These are phyloP conservation scores for Drosophila pseudoananassae DNA, from an alignment of 1,140 invertebrate species.

Conservation along the genomic window DNA sequence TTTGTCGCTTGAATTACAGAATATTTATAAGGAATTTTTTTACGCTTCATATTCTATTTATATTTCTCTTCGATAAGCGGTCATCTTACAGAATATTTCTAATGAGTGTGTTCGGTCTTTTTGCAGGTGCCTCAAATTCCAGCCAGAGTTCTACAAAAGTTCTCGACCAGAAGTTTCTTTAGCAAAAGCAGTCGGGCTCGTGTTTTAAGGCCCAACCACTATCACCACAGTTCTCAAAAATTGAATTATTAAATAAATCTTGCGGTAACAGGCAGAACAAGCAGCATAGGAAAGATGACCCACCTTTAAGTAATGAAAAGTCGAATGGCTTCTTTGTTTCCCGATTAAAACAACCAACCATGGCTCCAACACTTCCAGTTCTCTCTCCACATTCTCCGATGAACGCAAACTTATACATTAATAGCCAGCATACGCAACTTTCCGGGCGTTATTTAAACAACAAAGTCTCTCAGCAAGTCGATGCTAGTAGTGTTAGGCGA, in stretches of 20 bases:
- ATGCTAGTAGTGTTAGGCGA: conserved; percentile 34
- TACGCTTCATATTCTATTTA: conserved; percentile 3
- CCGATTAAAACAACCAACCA: conserved; percentile 49
- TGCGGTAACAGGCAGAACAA: conserved; percentile 40
- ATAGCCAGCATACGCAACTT: conserved; percentile 63
- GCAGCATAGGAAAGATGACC: conserved; percentile 39
- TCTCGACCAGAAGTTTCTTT: conserved; percentile 91
- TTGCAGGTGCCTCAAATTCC: conserved; percentile 87
- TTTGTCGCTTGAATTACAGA: conserved; percentile 4
- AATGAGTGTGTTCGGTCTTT: conserved; percentile 35
- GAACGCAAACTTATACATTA: conserved; percentile 52
- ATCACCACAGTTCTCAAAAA: conserved; percentile 40
- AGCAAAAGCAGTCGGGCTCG: conserved; percentile 87
- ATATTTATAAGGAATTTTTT: conserved; percentile 1
- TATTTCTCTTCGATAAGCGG: conserved; percentile 1
- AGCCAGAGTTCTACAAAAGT: conserved; percentile 91
- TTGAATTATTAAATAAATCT: conserved; percentile 37
- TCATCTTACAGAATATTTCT: conserved; percentile 7
- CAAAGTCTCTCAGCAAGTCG: conserved; percentile 39
- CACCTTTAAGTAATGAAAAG: conserved; percentile 36
- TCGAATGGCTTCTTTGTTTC: conserved; percentile 46
- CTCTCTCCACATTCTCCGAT: conserved; percentile 70
- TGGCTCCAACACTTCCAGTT: conserved; percentile 70
- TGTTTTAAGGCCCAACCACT: conserved; percentile 45
- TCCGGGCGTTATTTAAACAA: conserved; percentile 75